phyloP scores from a whole-genome alignment of 2,797 vertebrate genomes.

The Cuculus canorus region DNA sequence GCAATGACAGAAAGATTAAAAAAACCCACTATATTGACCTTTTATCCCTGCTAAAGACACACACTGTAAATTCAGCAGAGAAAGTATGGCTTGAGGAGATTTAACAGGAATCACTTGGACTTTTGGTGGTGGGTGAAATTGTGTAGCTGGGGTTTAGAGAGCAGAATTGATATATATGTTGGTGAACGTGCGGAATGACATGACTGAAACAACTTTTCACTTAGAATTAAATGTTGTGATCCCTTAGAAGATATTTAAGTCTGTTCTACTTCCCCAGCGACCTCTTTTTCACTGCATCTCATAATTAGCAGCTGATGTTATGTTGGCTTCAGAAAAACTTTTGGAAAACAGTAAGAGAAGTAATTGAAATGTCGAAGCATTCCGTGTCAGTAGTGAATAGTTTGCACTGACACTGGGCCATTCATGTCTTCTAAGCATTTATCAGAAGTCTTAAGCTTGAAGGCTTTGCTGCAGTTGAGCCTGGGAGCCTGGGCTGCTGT shows the following conservation, averaged over 20 bases:
- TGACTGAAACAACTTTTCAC: not conserved
- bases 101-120: slow-evolving; percentile 34
- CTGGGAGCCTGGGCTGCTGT: not conserved
- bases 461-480: not conserved
- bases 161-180: not conserved
- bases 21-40: slow-evolving; percentile 54
- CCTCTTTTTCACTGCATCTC: not conserved
- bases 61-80: slow-evolving; percentile 18
- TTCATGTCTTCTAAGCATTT: not conserved
- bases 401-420: not conserved
- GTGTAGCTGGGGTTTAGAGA: not conserved
- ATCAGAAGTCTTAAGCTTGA: not conserved
- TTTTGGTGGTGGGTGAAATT: slow-evolving; percentile 24
- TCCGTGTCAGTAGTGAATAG: not conserved
- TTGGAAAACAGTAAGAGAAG: not conserved
- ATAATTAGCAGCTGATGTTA: not conserved
- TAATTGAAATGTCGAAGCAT: not conserved
- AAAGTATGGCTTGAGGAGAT: slow-evolving; percentile 10
- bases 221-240: not conserved
- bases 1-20: slow-evolving; percentile 64
- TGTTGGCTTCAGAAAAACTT: not conserved
- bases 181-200: not conserved
- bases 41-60: slow-evolving; percentile 56
- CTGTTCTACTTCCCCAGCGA: not conserved
- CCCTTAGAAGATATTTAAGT: not conserved